Evolutionary conservation across 2,888 invertebrate genomes (phyloP), one percentile per base, ranked within the genome.

Genomic region (Oligia latruncula): DNA sequence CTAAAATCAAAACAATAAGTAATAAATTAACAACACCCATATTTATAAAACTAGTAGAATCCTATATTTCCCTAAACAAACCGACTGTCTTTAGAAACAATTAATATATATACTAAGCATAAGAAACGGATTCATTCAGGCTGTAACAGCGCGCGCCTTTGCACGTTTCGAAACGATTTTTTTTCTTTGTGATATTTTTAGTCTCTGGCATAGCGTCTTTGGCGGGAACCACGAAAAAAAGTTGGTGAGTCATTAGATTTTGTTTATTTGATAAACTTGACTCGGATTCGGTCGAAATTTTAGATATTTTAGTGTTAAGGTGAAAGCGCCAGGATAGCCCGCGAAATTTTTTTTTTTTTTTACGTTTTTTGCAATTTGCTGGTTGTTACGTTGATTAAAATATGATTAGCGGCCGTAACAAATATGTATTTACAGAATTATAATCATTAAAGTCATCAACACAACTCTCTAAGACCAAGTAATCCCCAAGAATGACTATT

Each of bases 201-300:
- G n/a, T 87, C 87, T 85, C 80, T 87, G 87, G 13, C 29, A 87
- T 87, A 77, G 87, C 65, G 87, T 87, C 78, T 85, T 87, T 87
- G 87, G 87, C 87, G 83, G 87, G 85, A 83, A 82, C 11, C 13
- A 46, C 62, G 80, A 20, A 73, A 73, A 72, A 74, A 43, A 71
- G 66, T 49, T 72, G 82, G 87, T 87, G 65, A 87, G 85, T 82
- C 17, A 77, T 62, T 4, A 6, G 0, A 71, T 40, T 43, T 62
- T 62, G n/a, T 71, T 43, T 23, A 40, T 40, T 65, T 11, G 23
- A 13, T 4, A 23, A 23, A 4, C 0, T 23, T 40, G 40, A 23
- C 13, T 40, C 65, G 11, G 20, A 35, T 64, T 64, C 9, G 35
- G 1, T 35, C 8, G 15, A 15, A n/a, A n/a, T 60, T 60, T n/a